Evolutionary conservation across 2,113 vertebrate species (phyloP).

Genomic region (Bujurquina vittata): DNA sequence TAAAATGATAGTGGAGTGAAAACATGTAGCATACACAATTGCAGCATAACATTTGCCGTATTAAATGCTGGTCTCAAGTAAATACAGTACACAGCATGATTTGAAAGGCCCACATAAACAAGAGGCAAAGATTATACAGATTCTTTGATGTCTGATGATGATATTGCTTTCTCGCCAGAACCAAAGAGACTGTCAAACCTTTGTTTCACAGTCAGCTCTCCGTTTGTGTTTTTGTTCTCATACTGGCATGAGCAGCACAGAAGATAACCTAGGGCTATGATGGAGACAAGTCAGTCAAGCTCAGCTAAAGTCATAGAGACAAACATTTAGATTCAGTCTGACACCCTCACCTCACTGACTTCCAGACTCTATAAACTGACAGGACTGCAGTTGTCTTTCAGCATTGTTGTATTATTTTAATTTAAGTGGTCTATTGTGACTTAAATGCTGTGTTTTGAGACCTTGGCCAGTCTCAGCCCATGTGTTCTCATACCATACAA

Average conservation of each 20-base stretch:
- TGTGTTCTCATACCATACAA: neutral
- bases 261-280: neutral
- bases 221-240: neutral
- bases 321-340: conserved; percentile 12
- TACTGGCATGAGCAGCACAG: neutral
- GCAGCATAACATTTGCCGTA: neutral
- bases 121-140: neutral
- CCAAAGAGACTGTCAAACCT: neutral
- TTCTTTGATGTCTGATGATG: neutral
- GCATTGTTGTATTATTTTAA: neutral
- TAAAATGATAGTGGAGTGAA: neutral
- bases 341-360: neutral
- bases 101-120: neutral
- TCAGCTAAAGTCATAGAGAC: neutral
- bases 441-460: neutral
- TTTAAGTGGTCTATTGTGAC: neutral
- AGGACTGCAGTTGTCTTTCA: neutral
- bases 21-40: neutral
- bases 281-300: conserved; percentile 6
- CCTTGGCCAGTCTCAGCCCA: neutral
- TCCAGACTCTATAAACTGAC: neutral
- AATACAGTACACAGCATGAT: neutral
- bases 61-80: neutral
- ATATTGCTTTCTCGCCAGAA: neutral
- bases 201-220: neutral